A percentile compares a stretch with the other conserved stretches of the same genome.
phyloP scores from a whole-genome alignment of 2,113 vertebrate genomes.

The Chaetodon trifascialis region DNA sequence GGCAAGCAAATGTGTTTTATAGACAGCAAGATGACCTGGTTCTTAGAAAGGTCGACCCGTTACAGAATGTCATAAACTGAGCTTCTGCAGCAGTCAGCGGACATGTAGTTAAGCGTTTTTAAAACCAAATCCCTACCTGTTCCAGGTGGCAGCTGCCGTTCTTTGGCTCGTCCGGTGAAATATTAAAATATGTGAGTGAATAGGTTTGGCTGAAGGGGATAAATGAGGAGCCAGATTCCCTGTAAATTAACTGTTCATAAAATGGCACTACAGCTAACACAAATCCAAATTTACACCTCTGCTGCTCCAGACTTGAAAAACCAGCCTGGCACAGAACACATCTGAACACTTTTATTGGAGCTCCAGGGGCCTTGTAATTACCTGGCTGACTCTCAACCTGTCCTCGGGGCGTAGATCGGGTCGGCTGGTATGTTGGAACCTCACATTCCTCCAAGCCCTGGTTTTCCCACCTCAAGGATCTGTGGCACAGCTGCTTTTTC shows the following conservation, averaged over 20 bases:
- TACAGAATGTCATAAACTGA: constrained; percentile 4
- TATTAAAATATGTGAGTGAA: constrained; percentile 3
- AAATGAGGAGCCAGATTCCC: constrained; percentile 1
- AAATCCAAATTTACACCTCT: constrained; percentile 14
- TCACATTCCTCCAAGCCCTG: background rate
- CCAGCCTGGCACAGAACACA: background rate
- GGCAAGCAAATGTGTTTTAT: background rate
- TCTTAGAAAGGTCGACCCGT: background rate
- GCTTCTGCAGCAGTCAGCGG: constrained; percentile 18
- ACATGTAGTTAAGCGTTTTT: background rate
- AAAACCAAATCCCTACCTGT: constrained; percentile 15
- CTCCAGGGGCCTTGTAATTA: constrained; percentile 49
- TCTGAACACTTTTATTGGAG: constrained; percentile 44
- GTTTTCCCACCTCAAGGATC: background rate
- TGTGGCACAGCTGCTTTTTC: constrained; percentile 80
- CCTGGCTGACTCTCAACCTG: constrained; percentile 40
- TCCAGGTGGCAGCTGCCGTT: constrained; percentile 7
- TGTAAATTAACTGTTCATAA: background rate
- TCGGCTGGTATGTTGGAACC: constrained; percentile 41
- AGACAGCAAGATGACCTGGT: background rate
- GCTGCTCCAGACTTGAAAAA: constrained; percentile 29
- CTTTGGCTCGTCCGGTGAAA: constrained; percentile 1
- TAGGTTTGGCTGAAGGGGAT: background rate
- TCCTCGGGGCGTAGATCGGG: constrained; percentile 34
- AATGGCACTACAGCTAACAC: background rate